Evolutionary conservation across 2,113 vertebrate species (phyloP), one percentile per base, ranked within the genome.

Genomic region (Lontra canadensis): DNA sequence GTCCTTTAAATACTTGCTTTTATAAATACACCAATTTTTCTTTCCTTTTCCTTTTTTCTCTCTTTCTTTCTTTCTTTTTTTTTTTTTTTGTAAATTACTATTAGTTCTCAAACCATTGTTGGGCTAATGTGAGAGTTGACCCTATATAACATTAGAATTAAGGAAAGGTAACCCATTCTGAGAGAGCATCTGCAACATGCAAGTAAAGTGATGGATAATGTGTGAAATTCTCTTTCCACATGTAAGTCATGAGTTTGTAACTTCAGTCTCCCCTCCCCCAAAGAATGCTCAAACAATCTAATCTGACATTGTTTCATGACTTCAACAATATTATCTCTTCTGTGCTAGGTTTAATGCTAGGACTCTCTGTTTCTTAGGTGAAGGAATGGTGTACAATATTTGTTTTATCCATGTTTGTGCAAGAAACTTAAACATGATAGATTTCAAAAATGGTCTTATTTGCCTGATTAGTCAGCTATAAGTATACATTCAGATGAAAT

Each of bases 401-500:
- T 96, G 25, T 94, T 89, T 83, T 67, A n/a, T 92, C 23, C 2
- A 71, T 9, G 44, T 44, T 82, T 86, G 18, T 76, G 25, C 14
- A 79, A 65, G 76, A 83, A 49, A 81, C 2, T 88, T 59, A 94
- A 36, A 90, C 5, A 61, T 59, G 23, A 42, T 34, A 76, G 8
- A 82, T 82, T 94, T 89, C 7, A 65, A 93, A 78, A 61, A 57
- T 29, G 1, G 17, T 94, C 79, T 93, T 47, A 93, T 65, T 95
- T 96, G 44, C 23, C 6, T 47, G 10, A 29, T 36, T 83, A 67
- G 42, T 57, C n/a, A 89, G 13, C 36, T 78, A 63, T 7, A 91
- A 88, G 31, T 88, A 65, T 52, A n/a, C 21, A 88, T 34, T 95
- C 39, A 95, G 59, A 74, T 90, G 39, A 96, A 93, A 81, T 36